Percentiles rank a stretch among this genome's conserved stretches.
Conservation (phyloP, 2,888 invertebrate species). For the Perdita meconis region DNA sequence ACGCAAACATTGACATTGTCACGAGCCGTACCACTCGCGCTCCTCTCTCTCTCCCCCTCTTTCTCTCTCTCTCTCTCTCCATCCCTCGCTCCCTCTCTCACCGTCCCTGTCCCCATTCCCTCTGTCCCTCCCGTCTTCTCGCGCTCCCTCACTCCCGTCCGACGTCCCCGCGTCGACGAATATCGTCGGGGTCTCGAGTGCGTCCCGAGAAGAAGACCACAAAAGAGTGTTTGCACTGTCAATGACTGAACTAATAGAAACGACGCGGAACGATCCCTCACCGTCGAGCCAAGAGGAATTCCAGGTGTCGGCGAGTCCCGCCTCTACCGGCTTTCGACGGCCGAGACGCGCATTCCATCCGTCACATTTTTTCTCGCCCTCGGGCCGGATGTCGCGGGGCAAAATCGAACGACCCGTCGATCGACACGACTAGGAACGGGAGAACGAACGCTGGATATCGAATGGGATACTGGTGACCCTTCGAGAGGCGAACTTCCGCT, state of each 20-base stretch:
- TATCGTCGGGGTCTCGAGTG: slow-evolving; percentile 51
- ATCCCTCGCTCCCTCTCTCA: slow-evolving; percentile 28
- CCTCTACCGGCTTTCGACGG: slow-evolving; percentile 47
- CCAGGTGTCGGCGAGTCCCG: slow-evolving; percentile 54
- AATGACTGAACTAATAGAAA: slow-evolving; percentile 75
- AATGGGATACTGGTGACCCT: slow-evolving; percentile 36
- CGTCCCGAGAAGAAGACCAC: slow-evolving; percentile 59
- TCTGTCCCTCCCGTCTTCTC: neutral
- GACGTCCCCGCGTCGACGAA: slow-evolving; percentile 40
- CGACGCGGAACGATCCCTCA: slow-evolving; percentile 58
- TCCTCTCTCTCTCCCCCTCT: slow-evolving; percentile 33
- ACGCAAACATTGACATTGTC: slow-evolving; percentile 80
- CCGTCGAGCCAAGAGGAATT: slow-evolving; percentile 50
- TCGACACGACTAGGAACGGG: neutral
- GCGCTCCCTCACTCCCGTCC: neutral
- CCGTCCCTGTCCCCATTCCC: too few relatives aligned
- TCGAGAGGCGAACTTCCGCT: slow-evolving; percentile 1
- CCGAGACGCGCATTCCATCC: slow-evolving; percentile 43
- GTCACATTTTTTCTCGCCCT: slow-evolving; percentile 24
- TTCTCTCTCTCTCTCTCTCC: neutral
- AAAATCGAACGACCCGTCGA: neutral
- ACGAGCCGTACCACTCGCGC: slow-evolving; percentile 66
- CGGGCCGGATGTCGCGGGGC: slow-evolving; percentile 18
- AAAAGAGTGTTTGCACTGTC: slow-evolving; percentile 73
- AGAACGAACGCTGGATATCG: neutral